Base-by-base conservation (phyloP, 2,888 invertebrate genomes). In the Cenopis cana region DNA sequence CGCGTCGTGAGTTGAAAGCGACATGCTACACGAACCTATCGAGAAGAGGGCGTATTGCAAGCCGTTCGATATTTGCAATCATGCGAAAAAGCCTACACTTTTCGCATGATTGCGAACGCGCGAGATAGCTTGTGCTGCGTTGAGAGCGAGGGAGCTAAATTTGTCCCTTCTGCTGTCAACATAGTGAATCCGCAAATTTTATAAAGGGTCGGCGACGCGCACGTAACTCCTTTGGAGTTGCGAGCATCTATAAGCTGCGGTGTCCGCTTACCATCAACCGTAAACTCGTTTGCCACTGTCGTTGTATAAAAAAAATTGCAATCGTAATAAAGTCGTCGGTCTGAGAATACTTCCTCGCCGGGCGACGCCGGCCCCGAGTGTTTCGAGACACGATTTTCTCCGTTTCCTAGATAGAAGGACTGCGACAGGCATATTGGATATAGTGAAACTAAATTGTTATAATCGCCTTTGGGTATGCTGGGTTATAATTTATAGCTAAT, bases 1-100 rank as follows among this genome's bases (percentile, higher is more conserved):
- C 76, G 77, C 77, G 76, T 87, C 86, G 88, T 88, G 86, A 87
- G 85, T 85, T 79, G 89, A 90, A 90, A 89, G 90, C 87, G 79
- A 84, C 80, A 78, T 81, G 80, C 77, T 73, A 81, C 87, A 87
- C 85, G 85, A 85, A 86, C 76, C 77, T 79, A 80, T 79, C 80
- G 78, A 73, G 68, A 72, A 50, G 57, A 59, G 56, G 69, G 60
- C 57, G 69, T 69, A 76, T 74, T 74, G 56, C 66, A 68, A 54
- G 33, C 24, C 66, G 50, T 11, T 65, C 72, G 64, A 73, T 57
- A 66, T 46, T 56, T 20, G 14, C 52, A 24, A 24, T 52, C 46
- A 57, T 38, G 57, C 38, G 38, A 57, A 38, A 57, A 18, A 2
- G n/a, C n/a, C n/a, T n/a, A n/a, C n/a, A n/a, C n/a, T n/a, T n/a